Evolutionary conservation across 37 sponge, comb jelly and placozoan species (phyloP).

Genomic region (Mnemiopsis leidyi): DNA sequence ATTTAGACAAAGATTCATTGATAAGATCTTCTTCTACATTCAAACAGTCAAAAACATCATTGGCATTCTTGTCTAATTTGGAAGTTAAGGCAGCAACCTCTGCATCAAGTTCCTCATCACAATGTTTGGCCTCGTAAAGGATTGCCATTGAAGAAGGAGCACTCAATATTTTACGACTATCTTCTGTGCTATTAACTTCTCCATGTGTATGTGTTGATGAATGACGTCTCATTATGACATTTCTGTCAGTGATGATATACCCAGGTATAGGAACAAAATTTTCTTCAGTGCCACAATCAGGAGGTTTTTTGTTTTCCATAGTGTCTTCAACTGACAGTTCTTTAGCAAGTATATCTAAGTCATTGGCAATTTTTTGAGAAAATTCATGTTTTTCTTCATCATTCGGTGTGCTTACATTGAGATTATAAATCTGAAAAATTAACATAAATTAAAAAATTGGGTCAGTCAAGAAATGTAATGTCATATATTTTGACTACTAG

Average conservation of each 20-base stretch:
- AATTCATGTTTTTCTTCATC: neutral
- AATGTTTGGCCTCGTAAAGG: neutral
- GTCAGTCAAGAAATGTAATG: too few relatives aligned
- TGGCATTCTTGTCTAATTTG: neutral
- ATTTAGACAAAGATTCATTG: slow-evolving; percentile 38
- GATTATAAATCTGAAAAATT: neutral
- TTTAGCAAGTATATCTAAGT: neutral
- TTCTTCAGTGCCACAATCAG: neutral
- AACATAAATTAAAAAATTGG: neutral
- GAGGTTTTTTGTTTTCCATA: neutral
- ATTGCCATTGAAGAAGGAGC: neutral
- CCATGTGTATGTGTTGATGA: neutral
- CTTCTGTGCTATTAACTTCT: neutral
- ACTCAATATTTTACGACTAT: slow-evolving; percentile 2
- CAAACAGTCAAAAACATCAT: neutral
- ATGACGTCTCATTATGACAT: slow-evolving; percentile 16
- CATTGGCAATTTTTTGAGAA: neutral
- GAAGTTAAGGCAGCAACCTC: neutral
- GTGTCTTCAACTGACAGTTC: neutral
- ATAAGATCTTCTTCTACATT: neutral
- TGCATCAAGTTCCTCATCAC: neutral
- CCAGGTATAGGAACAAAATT: slow-evolving; percentile 28
- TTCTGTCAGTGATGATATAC: neutral
- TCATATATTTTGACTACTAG: too few relatives aligned
- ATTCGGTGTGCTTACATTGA: neutral